Conservation (phyloP, 2,888 invertebrate genomes). For the Metacarcinus magister region DNA sequence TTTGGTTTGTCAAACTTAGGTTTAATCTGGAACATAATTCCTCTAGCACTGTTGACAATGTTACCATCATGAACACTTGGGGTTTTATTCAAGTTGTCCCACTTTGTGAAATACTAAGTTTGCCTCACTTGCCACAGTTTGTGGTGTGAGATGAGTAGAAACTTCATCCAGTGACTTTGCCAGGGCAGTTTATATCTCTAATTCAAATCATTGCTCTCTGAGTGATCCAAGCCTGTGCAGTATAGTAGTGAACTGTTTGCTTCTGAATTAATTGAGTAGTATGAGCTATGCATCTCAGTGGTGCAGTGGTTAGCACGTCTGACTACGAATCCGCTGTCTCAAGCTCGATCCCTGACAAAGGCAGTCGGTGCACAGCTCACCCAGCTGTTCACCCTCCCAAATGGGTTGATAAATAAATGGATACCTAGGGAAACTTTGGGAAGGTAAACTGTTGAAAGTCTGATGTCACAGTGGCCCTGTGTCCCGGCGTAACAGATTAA, state of each 20-base stretch:
- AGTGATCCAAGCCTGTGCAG: slow-evolving; percentile 16
- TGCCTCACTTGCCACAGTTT: slow-evolving; percentile 11
- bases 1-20: slow-evolving; percentile 37
- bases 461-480: no score
- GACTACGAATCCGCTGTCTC: no score
- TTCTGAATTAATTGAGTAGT: no score
- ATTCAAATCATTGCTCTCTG: slow-evolving; percentile 18
- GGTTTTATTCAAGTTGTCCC: slow-evolving; percentile 61
- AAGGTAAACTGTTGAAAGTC: no score
- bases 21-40: slow-evolving; percentile 52
- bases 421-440: no score
- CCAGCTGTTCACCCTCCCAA: no score
- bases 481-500: no score
- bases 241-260: slow-evolving; percentile 38
- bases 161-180: slow-evolving; percentile 37
- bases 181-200: slow-evolving; percentile 59
- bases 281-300: no score
- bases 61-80: slow-evolving; percentile 59
- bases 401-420: no score
- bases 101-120: slow-evolving; percentile 52
- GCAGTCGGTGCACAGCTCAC: no score
- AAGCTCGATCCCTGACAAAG: no score
- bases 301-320: no score
- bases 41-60: slow-evolving; percentile 63
- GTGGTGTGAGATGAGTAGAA: slow-evolving; percentile 46